Conservation (phyloP, 2,113 vertebrate species). For the Archocentrus centrarchus region DNA sequence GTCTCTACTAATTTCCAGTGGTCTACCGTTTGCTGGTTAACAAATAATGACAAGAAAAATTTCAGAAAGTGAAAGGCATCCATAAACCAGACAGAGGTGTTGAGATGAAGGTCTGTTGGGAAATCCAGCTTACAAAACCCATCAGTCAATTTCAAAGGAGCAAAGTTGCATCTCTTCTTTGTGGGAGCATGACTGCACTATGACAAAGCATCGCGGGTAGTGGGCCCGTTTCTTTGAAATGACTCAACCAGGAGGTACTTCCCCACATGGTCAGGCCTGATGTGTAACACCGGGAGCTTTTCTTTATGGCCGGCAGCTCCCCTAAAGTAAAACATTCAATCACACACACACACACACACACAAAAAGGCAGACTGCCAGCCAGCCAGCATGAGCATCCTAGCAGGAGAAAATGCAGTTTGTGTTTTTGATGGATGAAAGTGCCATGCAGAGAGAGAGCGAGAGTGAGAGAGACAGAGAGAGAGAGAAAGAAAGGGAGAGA, state of each 20-base stretch:
- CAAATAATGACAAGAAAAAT: background rate
- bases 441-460: slow-evolving; percentile 23
- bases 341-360: background rate
- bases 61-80: background rate
- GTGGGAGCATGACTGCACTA: slow-evolving; percentile 64
- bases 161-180: slow-evolving; percentile 28
- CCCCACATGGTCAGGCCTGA: slow-evolving; percentile 54
- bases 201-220: slow-evolving; percentile 64
- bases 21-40: background rate
- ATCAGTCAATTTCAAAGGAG: slow-evolving; percentile 17
- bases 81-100: background rate
- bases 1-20: background rate
- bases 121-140: slow-evolving; percentile 19
- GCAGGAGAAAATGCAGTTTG: slow-evolving; percentile 45
- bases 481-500: slow-evolving; percentile 9
- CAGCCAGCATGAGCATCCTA: slow-evolving; percentile 13
- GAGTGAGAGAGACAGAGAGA: background rate
- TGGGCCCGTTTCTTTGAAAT: slow-evolving; percentile 59
- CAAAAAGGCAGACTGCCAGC: slow-evolving; percentile 20
- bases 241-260: slow-evolving; percentile 71
- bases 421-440: slow-evolving; percentile 62
- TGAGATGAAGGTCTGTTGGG: slow-evolving; percentile 15
- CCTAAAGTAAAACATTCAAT: slow-evolving; percentile 41
- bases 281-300: slow-evolving; percentile 42
- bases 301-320: slow-evolving; percentile 29